phyloP scores from a whole-genome alignment of 1,140 invertebrate genomes.

The Drosophila kanapiae region DNA sequence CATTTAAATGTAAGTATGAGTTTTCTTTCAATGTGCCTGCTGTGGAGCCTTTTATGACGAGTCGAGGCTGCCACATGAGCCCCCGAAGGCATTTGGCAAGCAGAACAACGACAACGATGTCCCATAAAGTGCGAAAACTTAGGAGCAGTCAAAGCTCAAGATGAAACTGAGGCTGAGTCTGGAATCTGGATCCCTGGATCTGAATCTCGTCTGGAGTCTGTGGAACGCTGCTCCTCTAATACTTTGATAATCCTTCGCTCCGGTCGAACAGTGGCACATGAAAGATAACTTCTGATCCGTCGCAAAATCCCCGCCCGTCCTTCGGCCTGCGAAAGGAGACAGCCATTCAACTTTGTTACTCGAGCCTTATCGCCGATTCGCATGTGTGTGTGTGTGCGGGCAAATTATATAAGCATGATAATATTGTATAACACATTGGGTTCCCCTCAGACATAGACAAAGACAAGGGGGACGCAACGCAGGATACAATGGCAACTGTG shows the following conservation, averaged over 20 bases:
- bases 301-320: slow-evolving; percentile 8
- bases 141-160: slow-evolving; percentile 71
- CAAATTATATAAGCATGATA: slow-evolving; percentile 79
- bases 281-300: slow-evolving; percentile 74
- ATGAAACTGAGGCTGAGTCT: slow-evolving; percentile 29
- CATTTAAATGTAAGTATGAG: background rate
- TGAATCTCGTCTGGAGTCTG: slow-evolving; percentile 11
- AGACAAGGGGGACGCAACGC: background rate
- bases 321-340: slow-evolving; percentile 35
- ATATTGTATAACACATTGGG: slow-evolving; percentile 71
- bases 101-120: slow-evolving; percentile 37
- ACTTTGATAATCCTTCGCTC: slow-evolving; percentile 75
- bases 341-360: slow-evolving; percentile 79
- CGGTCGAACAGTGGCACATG: slow-evolving; percentile 53
- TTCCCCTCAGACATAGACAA: background rate
- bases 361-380: slow-evolving; percentile 64
- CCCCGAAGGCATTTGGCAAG: slow-evolving; percentile 60
- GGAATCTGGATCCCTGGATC: slow-evolving; percentile 8
- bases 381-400: slow-evolving; percentile 29
- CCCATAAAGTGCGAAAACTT: slow-evolving; percentile 77
- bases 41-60: slow-evolving; percentile 64
- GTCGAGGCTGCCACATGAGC: slow-evolving; percentile 57
- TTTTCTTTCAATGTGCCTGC: background rate
- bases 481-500: slow-evolving; percentile 17
- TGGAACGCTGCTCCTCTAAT: slow-evolving; percentile 53